Percentiles rank a stretch among this genome's conserved stretches.
These are phyloP conservation scores for Halichoeres trimaculatus DNA, from an alignment of 2,113 vertebrate genomes.

Conservation along the genomic window DNA sequence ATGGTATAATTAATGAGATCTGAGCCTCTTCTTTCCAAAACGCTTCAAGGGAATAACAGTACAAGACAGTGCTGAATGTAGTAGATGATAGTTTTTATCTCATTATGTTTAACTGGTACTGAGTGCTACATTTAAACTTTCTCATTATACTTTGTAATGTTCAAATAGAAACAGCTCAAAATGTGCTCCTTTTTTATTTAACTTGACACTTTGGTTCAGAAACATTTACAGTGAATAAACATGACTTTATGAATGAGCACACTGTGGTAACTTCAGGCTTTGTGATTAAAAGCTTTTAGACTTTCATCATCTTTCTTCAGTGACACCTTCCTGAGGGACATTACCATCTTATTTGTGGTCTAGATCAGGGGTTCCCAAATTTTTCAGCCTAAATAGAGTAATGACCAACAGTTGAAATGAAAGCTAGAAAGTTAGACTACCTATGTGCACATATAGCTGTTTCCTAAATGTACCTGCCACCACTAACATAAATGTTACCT, in stretches of 20 bases:
- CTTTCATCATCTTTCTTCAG: too few relatives aligned
- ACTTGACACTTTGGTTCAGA: not conserved
- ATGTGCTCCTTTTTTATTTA: not conserved
- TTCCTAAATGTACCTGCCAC: too few relatives aligned
- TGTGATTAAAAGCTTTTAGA: too few relatives aligned
- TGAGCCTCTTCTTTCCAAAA: slow-evolving; percentile 11
- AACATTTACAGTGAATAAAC: too few relatives aligned
- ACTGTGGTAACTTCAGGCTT: not conserved
- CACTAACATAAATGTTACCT: too few relatives aligned
- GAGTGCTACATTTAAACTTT: not conserved
- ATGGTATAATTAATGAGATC: slow-evolving; percentile 43
- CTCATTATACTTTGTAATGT: not conserved
- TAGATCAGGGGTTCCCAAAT: too few relatives aligned
- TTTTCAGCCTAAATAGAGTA: too few relatives aligned
- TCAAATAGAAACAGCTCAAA: not conserved
- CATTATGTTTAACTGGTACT: not conserved
- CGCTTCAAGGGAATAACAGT: not conserved
- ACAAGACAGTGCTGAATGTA: not conserved
- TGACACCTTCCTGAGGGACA: too few relatives aligned
- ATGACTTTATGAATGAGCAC: not conserved
- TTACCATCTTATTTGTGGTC: too few relatives aligned
- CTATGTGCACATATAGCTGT: too few relatives aligned
- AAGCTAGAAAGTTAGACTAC: too few relatives aligned
- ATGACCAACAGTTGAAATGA: too few relatives aligned
- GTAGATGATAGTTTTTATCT: not conserved